Evolutionary conservation across 2,888 invertebrate genomes (phyloP).

Genomic region (Athalia cordata): DNA sequence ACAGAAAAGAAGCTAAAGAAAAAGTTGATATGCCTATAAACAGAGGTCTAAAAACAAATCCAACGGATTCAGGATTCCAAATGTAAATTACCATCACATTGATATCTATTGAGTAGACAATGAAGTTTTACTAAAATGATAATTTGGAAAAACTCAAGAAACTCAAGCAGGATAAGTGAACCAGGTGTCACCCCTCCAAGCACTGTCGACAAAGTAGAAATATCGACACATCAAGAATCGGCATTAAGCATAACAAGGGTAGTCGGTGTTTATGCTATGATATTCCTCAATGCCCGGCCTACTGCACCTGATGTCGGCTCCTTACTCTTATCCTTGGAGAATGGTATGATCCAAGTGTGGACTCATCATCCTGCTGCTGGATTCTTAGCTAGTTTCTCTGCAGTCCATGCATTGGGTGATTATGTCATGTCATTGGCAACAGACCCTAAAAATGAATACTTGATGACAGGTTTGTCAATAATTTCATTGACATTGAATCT

Average conservation of each 20-base stretch:
- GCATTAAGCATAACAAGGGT: conserved; percentile 67
- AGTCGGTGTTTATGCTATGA: conserved; percentile 80
- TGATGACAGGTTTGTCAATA: conserved; percentile 79
- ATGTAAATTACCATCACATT: conserved; percentile 2
- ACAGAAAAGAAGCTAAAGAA: conserved; percentile 50
- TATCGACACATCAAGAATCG: conserved; percentile 48
- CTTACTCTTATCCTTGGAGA: conserved; percentile 83
- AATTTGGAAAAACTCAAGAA: background rate
- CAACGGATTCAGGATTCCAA: background rate
- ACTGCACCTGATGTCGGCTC: conserved; percentile 78
- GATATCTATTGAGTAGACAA: background rate
- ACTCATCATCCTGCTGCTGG: conserved; percentile 86
- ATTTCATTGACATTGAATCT: background rate
- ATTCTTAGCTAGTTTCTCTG: conserved; percentile 81
- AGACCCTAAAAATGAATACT: conserved; percentile 82
- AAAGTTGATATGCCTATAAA: conserved; percentile 20
- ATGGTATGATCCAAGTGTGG: conserved; percentile 87
- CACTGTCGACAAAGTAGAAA: background rate
- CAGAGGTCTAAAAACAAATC: background rate
- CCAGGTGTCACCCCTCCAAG: background rate
- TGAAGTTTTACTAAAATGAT: background rate
- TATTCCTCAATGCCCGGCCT: conserved; percentile 80
- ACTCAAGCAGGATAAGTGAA: background rate
- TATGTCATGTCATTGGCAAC: conserved; percentile 83
- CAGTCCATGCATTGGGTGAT: conserved; percentile 81